These are phyloP conservation scores for Eudyptes chrysolophus DNA, from an alignment of 2,113 vertebrate genomes.

Conservation along the genomic window DNA sequence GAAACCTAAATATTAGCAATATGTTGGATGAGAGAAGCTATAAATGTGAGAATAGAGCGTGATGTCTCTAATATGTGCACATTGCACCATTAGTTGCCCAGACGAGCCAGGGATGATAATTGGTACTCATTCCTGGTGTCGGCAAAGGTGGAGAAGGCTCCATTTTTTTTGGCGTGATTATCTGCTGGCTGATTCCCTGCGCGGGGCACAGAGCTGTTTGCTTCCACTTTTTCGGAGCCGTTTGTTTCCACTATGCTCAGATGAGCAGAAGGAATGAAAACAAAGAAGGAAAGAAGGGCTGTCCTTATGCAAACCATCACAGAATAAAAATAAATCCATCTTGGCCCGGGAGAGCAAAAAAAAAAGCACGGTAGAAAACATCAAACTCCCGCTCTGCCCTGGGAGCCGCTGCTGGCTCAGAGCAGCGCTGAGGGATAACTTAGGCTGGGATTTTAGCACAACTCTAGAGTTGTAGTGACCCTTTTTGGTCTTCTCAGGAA, in stretches of 20 bases:
- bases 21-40: not conserved
- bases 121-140: not conserved
- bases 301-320: not conserved
- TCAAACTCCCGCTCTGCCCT: fast-evolving
- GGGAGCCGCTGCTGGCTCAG: not conserved
- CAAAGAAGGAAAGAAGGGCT: not conserved
- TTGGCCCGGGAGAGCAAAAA: not conserved
- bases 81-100: not conserved
- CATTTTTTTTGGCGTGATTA: fast-evolving
- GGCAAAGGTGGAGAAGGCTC: not conserved
- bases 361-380: not conserved
- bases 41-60: not conserved
- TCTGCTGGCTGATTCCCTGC: not conserved
- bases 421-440: not conserved
- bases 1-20: not conserved
- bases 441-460: not conserved
- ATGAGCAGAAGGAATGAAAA: not conserved
- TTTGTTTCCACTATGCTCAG: not conserved
- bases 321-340: not conserved
- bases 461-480: constrained; percentile 28
- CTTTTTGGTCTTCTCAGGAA: constrained; percentile 31
- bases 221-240: not conserved
- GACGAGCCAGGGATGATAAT: not conserved
- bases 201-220: not conserved
- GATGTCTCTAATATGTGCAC: fast-evolving